phyloP scores from a whole-genome alignment of 2,888 invertebrate species.

The Bellardia pandia region DNA sequence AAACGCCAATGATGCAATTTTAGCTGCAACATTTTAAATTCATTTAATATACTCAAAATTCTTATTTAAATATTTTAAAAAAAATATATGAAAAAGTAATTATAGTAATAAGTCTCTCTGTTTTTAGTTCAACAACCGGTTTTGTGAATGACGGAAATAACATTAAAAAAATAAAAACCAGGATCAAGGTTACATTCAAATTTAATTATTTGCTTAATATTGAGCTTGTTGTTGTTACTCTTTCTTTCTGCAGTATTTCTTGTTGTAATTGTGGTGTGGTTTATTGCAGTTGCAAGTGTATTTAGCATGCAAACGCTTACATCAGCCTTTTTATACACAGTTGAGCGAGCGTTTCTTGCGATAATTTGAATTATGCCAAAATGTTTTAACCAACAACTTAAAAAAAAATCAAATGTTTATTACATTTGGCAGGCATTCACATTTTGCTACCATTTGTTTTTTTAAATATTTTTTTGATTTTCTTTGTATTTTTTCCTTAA shows the following conservation, averaged over 20 bases:
- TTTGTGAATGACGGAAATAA: slow-evolving; percentile 60
- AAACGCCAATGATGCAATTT: not conserved
- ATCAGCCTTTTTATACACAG: slow-evolving; percentile 36
- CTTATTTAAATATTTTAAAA: not conserved
- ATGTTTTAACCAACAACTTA: not conserved
- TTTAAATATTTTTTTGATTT: not conserved
- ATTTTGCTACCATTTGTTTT: slow-evolving; percentile 44
- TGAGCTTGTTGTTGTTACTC: slow-evolving; percentile 12
- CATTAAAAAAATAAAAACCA: slow-evolving; percentile 39
- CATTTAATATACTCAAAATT: not conserved
- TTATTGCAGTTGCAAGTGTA: not conserved
- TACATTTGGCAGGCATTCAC: slow-evolving; percentile 51
- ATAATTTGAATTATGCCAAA: slow-evolving; percentile 56
- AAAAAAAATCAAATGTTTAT: slow-evolving; percentile 1
- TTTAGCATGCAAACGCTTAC: slow-evolving; percentile 51
- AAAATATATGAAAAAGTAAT: too few species aligned
- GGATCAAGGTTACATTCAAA: slow-evolving; percentile 72
- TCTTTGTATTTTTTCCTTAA: slow-evolving; percentile 16
- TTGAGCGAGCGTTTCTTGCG: slow-evolving; percentile 5
- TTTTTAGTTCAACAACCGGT: slow-evolving; percentile 44
- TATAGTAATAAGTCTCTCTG: not conserved
- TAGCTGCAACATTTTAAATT: not conserved
- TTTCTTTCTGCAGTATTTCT: not conserved
- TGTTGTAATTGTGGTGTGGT: slow-evolving; percentile 9
- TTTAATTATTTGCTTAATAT: slow-evolving; percentile 39